These are phyloP conservation scores for Macaria liturata DNA, from an alignment of 2,888 invertebrate species.

Conservation along the genomic window DNA sequence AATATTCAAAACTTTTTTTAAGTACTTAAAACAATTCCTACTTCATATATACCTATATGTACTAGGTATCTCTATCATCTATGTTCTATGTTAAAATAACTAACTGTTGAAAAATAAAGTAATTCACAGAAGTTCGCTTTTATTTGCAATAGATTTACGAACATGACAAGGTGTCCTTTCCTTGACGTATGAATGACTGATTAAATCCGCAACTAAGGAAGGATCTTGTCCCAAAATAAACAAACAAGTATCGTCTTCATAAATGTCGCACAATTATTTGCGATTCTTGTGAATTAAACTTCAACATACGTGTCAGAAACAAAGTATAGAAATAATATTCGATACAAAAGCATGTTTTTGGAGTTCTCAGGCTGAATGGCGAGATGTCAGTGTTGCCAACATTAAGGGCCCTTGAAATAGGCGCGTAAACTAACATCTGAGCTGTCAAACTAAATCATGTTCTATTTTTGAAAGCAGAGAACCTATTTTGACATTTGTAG, in stretches of 20 bases:
- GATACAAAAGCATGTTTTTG: constrained; percentile 43
- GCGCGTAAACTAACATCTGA: constrained; percentile 62
- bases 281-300: constrained; percentile 3
- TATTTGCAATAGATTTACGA: constrained; percentile 17
- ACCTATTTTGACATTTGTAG: too few species aligned
- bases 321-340: constrained; percentile 52
- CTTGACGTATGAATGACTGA: constrained; percentile 31
- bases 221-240: constrained; percentile 29
- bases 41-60: too few species aligned
- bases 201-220: constrained; percentile 23
- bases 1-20: too few species aligned
- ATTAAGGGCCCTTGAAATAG: constrained; percentile 68
- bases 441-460: constrained; percentile 40
- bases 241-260: constrained; percentile 21
- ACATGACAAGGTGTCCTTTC: constrained; percentile 24
- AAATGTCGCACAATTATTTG: constrained; percentile 29
- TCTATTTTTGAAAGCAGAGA: constrained; percentile 24
- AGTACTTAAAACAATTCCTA: too few species aligned
- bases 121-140: constrained; percentile 1
- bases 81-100: too few species aligned
- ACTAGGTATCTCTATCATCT: too few species aligned
- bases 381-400: constrained; percentile 70
- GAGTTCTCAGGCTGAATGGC: constrained; percentile 56
- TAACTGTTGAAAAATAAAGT: too few species aligned
- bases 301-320: constrained; percentile 39